Percentiles rank a stretch among this genome's conserved stretches.
Evolutionary conservation across 37 sponge, comb jelly and placozoan species (phyloP).

Genomic region (Ianthella basta): DNA sequence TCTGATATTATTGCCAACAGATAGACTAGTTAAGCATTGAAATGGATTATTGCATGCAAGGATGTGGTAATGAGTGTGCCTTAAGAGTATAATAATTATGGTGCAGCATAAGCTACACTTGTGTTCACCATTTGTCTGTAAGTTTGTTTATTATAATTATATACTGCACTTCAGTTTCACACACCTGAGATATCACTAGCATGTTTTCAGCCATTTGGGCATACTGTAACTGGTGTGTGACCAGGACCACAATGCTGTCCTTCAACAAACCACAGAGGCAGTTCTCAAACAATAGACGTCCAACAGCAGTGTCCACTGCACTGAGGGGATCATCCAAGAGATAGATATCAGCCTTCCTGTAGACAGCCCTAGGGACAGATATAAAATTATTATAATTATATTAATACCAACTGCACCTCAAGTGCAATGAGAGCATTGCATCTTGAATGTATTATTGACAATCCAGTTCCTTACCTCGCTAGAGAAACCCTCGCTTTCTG

Average conservation of each 20-base stretch:
- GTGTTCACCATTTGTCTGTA: too few relatives aligned
- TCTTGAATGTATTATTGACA: too few relatives aligned
- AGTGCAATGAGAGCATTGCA: too few relatives aligned
- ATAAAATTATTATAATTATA: too few relatives aligned
- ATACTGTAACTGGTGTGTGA: constrained; percentile 90
- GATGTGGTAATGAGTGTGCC: too few relatives aligned
- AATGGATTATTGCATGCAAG: too few relatives aligned
- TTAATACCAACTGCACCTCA: too few relatives aligned
- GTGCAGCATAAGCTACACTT: too few relatives aligned
- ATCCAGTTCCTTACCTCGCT: constrained; percentile 52
- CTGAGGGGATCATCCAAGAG: constrained; percentile 89
- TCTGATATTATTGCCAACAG: too few relatives aligned
- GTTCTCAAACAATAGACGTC: constrained; percentile 73
- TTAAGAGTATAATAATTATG: too few relatives aligned
- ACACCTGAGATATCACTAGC: constrained; percentile 75
- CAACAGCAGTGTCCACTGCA: constrained; percentile 87
- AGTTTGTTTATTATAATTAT: too few relatives aligned
- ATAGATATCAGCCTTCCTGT: constrained; percentile 74
- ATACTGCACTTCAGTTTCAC: neutral
- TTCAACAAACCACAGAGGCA: constrained; percentile 73
- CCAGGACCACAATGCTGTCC: constrained; percentile 61
- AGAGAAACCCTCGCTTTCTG: constrained; percentile 61
- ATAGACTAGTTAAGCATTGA: too few relatives aligned
- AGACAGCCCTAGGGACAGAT: constrained; percentile 66
- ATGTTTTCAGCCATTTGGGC: constrained; percentile 64